phyloP scores from a whole-genome alignment of 2,888 invertebrate genomes.

The Meteorus colon region DNA sequence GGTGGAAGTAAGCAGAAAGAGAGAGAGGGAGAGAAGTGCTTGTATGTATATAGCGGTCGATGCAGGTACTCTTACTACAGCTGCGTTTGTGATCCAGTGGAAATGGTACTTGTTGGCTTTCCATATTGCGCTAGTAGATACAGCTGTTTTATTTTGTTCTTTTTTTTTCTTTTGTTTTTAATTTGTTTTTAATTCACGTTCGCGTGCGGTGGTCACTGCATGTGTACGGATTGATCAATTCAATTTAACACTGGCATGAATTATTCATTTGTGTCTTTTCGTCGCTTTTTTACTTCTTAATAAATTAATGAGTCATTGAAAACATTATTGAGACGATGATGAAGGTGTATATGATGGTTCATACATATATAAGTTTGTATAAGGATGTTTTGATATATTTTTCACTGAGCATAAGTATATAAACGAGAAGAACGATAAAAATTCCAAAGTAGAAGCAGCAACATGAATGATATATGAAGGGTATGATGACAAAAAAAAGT shows the following conservation, averaged over 20 bases:
- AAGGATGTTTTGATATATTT: conserved; percentile 1
- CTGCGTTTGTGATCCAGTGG: not conserved
- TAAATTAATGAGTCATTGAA: conserved; percentile 7
- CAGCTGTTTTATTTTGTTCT: not conserved
- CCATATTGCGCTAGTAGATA: conserved; percentile 10
- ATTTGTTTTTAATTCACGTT: conserved; percentile 4
- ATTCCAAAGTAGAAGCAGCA: conserved; percentile 38
- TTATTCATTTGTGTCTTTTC: conserved; percentile 46
- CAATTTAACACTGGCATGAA: conserved; percentile 47
- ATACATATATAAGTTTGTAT: not conserved
- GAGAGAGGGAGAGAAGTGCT: not conserved
- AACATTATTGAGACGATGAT: conserved; percentile 3
- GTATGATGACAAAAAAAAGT: conserved; percentile 10
- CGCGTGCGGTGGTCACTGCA: not conserved
- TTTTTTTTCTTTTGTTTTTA: conserved; percentile 22
- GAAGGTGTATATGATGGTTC: not conserved
- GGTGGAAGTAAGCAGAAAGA: not conserved
- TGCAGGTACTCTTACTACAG: not conserved
- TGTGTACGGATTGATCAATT: conserved; percentile 52
- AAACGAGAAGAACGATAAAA: conserved; percentile 25
- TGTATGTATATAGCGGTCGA: not conserved
- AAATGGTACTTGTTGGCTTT: conserved; percentile 5
- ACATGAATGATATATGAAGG: conserved; percentile 50
- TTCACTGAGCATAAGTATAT: not conserved
- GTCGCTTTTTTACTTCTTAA: not conserved